These are phyloP conservation scores for Balearica regulorum DNA, from an alignment of 2,797 vertebrate genomes.

Conservation along the genomic window DNA sequence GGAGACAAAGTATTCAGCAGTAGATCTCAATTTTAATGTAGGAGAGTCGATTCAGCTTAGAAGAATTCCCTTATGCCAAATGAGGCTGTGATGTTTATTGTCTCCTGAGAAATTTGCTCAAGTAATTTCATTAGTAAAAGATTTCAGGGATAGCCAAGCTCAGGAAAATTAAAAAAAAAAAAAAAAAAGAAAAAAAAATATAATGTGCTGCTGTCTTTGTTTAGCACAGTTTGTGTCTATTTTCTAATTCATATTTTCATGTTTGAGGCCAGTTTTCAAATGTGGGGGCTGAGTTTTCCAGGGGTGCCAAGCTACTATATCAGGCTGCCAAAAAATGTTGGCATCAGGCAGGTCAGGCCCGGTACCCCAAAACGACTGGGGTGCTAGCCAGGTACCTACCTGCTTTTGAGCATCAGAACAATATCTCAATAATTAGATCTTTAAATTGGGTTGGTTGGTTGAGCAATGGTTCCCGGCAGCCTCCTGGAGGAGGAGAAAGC, in stretches of 20 bases:
- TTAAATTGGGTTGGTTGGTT: background rate
- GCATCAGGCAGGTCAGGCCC: background rate
- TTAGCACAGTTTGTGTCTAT: background rate
- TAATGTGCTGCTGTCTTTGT: background rate
- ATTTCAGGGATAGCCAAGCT: background rate
- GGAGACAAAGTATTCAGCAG: conserved; percentile 13
- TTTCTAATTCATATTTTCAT: background rate
- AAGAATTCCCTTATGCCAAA: conserved; percentile 30
- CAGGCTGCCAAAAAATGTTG: background rate
- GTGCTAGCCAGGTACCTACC: background rate
- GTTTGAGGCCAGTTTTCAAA: background rate
- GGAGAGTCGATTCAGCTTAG: conserved; percentile 3
- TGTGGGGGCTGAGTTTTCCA: background rate
- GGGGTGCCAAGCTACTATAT: background rate
- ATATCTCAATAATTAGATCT: background rate
- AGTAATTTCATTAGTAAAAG: conserved; percentile 40
- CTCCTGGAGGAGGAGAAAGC: background rate
- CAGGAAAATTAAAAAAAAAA: background rate
- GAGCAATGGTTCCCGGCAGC: background rate
- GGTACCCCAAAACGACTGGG: background rate
- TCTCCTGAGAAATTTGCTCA: conserved; percentile 20
- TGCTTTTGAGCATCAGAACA: background rate
- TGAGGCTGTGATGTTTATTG: background rate
- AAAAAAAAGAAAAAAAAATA: no score
- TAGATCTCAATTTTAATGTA: conserved; percentile 8